phyloP scores from a whole-genome alignment of 2,113 vertebrate species.

The Antigone vipio region DNA sequence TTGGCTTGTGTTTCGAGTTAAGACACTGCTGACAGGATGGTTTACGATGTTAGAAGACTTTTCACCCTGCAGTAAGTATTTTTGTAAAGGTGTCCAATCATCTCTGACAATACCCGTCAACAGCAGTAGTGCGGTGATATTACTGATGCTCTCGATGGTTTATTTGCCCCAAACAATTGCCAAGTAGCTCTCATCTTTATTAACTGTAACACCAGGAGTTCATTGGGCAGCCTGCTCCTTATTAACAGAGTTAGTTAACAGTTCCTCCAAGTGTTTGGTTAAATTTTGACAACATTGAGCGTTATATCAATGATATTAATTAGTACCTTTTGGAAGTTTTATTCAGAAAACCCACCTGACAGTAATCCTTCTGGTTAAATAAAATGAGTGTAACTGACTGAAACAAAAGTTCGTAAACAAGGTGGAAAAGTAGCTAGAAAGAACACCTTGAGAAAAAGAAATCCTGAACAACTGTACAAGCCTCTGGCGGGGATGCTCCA shows the following conservation, averaged over 20 bases:
- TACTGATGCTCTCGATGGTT: not conserved
- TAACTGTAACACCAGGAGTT: not conserved
- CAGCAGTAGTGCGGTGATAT: not conserved
- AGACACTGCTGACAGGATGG: not conserved
- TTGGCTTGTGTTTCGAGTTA: not conserved
- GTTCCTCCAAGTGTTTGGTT: not conserved
- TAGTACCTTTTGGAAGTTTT: not conserved
- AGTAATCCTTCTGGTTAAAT: not conserved
- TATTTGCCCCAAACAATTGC: not conserved
- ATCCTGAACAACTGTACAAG: not conserved
- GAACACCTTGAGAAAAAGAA: not conserved
- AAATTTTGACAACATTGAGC: not conserved
- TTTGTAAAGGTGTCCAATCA: constrained; percentile 1
- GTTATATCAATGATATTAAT: not conserved
- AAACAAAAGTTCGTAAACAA: not conserved
- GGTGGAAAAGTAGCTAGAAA: not conserved
- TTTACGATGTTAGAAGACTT: not conserved
- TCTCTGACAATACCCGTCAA: not conserved
- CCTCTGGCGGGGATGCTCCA: not conserved
- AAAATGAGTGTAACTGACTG: not conserved
- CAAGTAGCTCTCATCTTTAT: not conserved
- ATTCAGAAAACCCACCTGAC: not conserved
- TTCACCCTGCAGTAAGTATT: not conserved
- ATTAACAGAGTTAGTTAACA: not conserved
- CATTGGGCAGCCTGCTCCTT: not conserved